phyloP scores from a whole-genome alignment of 30 jellyfish, hydroid and myxozoan species.

The Hydractinia symbiolongicarpus region DNA sequence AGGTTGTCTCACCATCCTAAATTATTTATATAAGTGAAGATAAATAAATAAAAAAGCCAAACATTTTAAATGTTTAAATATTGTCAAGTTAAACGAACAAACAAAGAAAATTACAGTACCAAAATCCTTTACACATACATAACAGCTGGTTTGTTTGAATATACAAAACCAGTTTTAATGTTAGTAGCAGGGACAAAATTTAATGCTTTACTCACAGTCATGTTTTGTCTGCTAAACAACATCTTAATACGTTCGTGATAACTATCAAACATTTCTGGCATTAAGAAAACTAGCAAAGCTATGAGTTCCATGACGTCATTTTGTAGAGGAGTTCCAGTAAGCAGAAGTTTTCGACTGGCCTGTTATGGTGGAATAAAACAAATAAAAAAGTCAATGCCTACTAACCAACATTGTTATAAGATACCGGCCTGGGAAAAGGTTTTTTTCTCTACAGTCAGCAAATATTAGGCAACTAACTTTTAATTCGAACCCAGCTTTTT shows the following conservation, averaged over 20 bases:
- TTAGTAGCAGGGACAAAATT: background rate
- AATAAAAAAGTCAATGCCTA: background rate
- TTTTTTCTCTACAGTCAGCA: no score
- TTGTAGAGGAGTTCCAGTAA: conserved; percentile 89
- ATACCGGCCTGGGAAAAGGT: no score
- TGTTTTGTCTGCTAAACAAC: background rate
- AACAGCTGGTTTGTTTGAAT: no score
- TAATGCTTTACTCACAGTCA: background rate
- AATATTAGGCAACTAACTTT: no score
- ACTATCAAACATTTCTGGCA: conserved; percentile 71
- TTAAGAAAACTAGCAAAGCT: conserved; percentile 54
- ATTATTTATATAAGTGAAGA: background rate
- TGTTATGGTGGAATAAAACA: background rate
- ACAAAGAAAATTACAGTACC: no score
- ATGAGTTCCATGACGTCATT: conserved; percentile 70
- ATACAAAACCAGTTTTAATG: no score
- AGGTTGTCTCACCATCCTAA: background rate
- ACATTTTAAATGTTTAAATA: no score
- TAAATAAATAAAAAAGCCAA: background rate
- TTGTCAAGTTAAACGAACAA: no score
- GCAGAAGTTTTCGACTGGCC: conserved; percentile 63
- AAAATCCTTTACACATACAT: no score
- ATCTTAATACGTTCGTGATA: conserved; percentile 14
- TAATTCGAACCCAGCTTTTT: no score
- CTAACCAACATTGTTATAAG: background rate